Evolutionary conservation across 1,140 invertebrate genomes (phyloP).

Genomic region (Ostrea edulis): DNA sequence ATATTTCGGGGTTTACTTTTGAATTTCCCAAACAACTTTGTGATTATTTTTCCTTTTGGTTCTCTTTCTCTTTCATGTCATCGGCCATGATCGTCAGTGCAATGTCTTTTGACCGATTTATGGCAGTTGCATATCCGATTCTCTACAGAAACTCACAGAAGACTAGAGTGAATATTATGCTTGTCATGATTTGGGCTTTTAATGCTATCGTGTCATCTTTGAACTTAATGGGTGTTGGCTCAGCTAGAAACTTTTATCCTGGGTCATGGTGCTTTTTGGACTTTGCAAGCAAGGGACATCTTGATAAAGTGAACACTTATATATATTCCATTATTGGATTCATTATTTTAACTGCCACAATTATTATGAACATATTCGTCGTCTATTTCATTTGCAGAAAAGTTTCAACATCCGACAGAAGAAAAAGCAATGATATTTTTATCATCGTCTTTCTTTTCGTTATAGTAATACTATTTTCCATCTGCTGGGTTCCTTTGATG

Average conservation of each 20-base stretch:
- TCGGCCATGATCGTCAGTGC: constrained; percentile 77
- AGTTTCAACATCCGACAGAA: not conserved
- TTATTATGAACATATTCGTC: constrained; percentile 8
- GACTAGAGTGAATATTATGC: constrained; percentile 62
- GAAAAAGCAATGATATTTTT: constrained; percentile 10
- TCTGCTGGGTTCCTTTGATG: constrained; percentile 40
- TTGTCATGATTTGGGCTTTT: constrained; percentile 71
- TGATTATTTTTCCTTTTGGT: constrained; percentile 76
- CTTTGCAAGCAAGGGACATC: constrained; percentile 59
- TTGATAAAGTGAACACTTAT: constrained; percentile 66
- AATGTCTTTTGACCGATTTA: constrained; percentile 78
- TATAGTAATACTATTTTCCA: not conserved
- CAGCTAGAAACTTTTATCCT: constrained; percentile 72
- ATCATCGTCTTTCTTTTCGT: constrained; percentile 14
- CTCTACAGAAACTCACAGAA: constrained; percentile 72
- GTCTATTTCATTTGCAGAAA: not conserved
- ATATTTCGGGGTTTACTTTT: constrained; percentile 65
- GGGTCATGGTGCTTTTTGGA: constrained; percentile 80
- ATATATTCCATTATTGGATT: constrained; percentile 71
- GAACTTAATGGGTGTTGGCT: constrained; percentile 76
- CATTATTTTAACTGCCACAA: not conserved
- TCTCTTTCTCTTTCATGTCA: constrained; percentile 76
- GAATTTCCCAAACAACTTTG: constrained; percentile 69
- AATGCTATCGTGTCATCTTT: constrained; percentile 71
- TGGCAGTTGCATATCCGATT: constrained; percentile 77